phyloP scores from a whole-genome alignment of 2,888 invertebrate genomes.

The Latrodectus elegans region DNA sequence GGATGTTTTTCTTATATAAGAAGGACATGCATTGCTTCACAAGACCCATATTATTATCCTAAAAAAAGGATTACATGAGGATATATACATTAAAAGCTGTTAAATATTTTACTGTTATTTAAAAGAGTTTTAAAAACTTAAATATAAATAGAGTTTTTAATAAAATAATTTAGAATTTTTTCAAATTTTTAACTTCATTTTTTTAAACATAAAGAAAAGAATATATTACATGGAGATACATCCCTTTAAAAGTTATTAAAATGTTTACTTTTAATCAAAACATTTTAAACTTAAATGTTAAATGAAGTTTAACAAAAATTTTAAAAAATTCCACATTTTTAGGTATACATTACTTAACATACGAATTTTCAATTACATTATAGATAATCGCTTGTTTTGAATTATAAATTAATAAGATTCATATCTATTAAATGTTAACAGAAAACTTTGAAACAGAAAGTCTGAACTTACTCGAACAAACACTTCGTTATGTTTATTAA shows the following conservation, averaged over 20 bases:
- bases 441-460: background rate
- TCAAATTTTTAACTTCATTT: background rate
- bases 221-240: no score
- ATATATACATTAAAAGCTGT: no score
- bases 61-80: constrained; percentile 54
- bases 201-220: background rate
- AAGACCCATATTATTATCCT: constrained; percentile 79
- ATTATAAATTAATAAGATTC: no score
- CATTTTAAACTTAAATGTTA: no score
- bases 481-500: constrained; percentile 86
- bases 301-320: background rate
- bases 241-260: background rate
- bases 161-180: background rate
- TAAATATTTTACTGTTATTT: no score
- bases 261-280: no score
- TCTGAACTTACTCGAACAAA: constrained; percentile 79
- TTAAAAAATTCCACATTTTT: background rate
- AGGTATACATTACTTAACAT: no score
- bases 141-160: background rate
- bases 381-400: no score
- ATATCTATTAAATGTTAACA: background rate
- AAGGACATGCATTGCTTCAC: constrained; percentile 87
- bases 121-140: no score
- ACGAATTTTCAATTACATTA: no score
- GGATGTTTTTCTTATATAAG: constrained; percentile 96